A percentile compares a stretch with the other conserved stretches of the same genome.
Conservation (phyloP, 1,140 invertebrate species). For the Atta texana region DNA sequence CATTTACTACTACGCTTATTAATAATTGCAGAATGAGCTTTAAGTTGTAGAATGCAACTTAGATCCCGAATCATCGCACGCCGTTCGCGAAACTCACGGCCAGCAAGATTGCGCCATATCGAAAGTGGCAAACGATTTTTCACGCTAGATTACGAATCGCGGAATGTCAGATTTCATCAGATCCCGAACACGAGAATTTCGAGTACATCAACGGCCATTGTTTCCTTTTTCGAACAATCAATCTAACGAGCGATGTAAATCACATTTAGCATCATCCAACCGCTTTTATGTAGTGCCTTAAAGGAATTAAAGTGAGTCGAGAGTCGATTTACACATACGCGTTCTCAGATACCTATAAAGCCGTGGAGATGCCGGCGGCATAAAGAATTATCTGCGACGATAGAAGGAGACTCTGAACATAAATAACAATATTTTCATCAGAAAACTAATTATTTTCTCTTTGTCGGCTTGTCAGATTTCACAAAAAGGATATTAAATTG, state of each 20-base stretch:
- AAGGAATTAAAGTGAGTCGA: constrained; percentile 47
- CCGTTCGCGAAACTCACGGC: neutral
- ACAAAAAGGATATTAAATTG: constrained; percentile 34
- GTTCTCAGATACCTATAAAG: neutral
- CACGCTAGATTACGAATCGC: constrained; percentile 6
- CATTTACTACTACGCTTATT: too few relatives aligned
- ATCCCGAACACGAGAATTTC: neutral
- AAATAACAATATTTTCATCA: constrained; percentile 46
- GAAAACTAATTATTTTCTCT: constrained; percentile 35
- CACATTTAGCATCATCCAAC: constrained; percentile 38
- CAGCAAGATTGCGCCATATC: neutral
- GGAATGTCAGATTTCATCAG: neutral
- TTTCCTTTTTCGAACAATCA: constrained; percentile 40
- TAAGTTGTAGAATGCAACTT: constrained; percentile 41
- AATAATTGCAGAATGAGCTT: too few relatives aligned
- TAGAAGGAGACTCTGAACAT: neutral
- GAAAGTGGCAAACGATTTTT: constrained; percentile 23
- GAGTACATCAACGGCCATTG: constrained; percentile 11
- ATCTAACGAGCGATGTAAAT: constrained; percentile 49
- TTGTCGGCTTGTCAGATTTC: neutral
- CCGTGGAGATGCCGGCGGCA: neutral
- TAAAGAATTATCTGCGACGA: constrained; percentile 23
- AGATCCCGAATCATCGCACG: neutral
- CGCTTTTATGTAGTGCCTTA: constrained; percentile 32
- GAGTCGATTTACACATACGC: constrained; percentile 28